Percentiles rank a stretch among this genome's conserved stretches.
phyloP scores from a whole-genome alignment of 2,888 invertebrate species.

The Galeopsomyia nigrocyanea region DNA sequence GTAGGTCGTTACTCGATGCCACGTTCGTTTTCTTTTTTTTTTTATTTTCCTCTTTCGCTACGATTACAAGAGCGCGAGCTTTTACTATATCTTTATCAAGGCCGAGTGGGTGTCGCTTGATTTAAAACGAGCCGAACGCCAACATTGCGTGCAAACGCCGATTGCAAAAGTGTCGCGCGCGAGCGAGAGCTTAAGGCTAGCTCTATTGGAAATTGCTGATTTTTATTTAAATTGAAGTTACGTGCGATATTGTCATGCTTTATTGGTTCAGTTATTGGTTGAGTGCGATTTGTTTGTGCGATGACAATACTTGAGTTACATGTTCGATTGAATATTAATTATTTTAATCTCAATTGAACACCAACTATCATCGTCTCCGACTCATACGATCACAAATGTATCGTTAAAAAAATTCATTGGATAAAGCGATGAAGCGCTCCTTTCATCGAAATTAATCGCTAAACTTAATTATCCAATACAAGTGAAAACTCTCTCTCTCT shows the following conservation, averaged over 20 bases:
- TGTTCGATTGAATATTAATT: neutral
- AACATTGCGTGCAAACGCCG: slow-evolving; percentile 44
- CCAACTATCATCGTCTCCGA: too few relatives aligned
- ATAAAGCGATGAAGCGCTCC: too few relatives aligned
- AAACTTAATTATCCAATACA: too few relatives aligned
- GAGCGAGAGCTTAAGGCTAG: neutral
- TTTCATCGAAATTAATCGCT: too few relatives aligned
- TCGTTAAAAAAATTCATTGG: too few relatives aligned
- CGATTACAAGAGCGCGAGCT: slow-evolving; percentile 42
- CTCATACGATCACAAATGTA: too few relatives aligned
- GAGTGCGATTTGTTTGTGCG: too few relatives aligned
- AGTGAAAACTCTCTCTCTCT: too few relatives aligned
- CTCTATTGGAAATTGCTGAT: slow-evolving; percentile 3
- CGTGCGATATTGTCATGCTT: neutral
- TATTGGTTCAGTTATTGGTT: neutral
- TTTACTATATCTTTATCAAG: slow-evolving; percentile 50
- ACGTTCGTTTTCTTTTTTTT: too few relatives aligned
- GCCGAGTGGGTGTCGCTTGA: slow-evolving; percentile 59
- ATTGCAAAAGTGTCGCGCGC: slow-evolving; percentile 46
- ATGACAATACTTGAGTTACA: too few relatives aligned
- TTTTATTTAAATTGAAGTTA: slow-evolving; percentile 1
- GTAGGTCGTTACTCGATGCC: slow-evolving; percentile 48
- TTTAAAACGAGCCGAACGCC: slow-evolving; percentile 53
- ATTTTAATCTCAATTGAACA: neutral
- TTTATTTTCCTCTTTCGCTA: slow-evolving; percentile 33